Base-by-base conservation (phyloP, 1,140 invertebrate species). In the Brachionus rotundiformis region DNA sequence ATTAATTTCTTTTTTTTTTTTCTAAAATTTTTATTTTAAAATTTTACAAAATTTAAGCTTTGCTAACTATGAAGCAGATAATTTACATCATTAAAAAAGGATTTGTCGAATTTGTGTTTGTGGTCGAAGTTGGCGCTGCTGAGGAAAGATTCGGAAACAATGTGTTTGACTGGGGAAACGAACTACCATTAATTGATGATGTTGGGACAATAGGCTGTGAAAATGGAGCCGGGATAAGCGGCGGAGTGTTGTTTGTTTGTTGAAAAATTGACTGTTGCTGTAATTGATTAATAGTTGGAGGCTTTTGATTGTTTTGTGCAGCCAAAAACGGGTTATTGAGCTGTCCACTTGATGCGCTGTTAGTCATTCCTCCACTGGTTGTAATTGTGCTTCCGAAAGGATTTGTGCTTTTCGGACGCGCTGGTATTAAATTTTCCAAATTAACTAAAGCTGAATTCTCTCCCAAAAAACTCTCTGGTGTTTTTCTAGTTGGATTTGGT, bases 71-170 rank as follows among this genome's bases (percentile, higher is more conserved):
- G 47, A 54, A 54, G 47, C 47, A 19, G n/a, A 8, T 27, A 36
- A 71, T 73, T 73, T 73, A 73, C 68, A 73, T 73, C 68, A 73
- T 73, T 73, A 73, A 44, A 73, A 73, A 73, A 44, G 68, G 68
- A 44, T 73, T 73, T 19, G 68, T 73, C 23, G 68, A 39, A 39
- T 63, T 68, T 8, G 63, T 36, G 13, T 23, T 41, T 10, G 68
- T 27, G 19, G 68, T 44, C 3, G 68, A 2, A 10, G 36, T 13
- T 41, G 33, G 8, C 23, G 16, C 41, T 1, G 5, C 36, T 25
- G 68, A 25, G 0, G 68, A 0, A 25, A 73, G 3, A 41, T n/a
- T 73, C 10, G 68, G 68, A 73, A 73, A 73, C 3, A 73, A 8
- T 2, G 39, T 11, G 36, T 19, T 29, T 0, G 36, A 23, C 19